Evolutionary conservation across 2,113 vertebrate genomes (phyloP).

Genomic region (Epinephelus moara): DNA sequence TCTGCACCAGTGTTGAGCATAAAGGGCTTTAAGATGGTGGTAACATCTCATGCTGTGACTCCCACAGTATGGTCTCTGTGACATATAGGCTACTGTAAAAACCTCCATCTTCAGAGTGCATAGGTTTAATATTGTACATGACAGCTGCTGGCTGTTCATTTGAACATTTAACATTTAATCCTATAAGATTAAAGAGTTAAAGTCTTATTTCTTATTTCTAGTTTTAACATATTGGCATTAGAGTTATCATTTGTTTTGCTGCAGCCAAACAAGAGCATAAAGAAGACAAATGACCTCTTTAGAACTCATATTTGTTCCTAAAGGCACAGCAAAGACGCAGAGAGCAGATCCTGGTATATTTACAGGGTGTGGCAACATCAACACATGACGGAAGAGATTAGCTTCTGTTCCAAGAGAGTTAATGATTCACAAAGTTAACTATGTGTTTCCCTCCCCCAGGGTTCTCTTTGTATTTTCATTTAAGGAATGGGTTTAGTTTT

Average conservation of each 20-base stretch:
- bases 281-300: constrained; percentile 2
- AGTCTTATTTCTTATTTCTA: not conserved
- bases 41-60: not conserved
- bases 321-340: constrained; percentile 9
- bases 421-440: constrained; percentile 50
- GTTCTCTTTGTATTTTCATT: not conserved
- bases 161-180: not conserved
- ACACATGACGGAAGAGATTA: constrained; percentile 28
- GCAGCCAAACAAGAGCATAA: not conserved
- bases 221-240: not conserved
- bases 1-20: not conserved
- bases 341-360: constrained; percentile 57
- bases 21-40: not conserved
- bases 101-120: not conserved
- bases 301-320: not conserved
- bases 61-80: not conserved
- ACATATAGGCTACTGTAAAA: not conserved
- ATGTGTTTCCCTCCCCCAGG: not conserved
- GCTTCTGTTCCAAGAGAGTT: constrained; percentile 26
- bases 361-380: constrained; percentile 61
- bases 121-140: not conserved
- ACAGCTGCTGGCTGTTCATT: not conserved
- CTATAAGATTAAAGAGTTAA: not conserved
- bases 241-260: not conserved
- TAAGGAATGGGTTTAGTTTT: not conserved